Evolutionary conservation across 2,888 invertebrate species (phyloP).

Genomic region (Lasioglossum vierecki): DNA sequence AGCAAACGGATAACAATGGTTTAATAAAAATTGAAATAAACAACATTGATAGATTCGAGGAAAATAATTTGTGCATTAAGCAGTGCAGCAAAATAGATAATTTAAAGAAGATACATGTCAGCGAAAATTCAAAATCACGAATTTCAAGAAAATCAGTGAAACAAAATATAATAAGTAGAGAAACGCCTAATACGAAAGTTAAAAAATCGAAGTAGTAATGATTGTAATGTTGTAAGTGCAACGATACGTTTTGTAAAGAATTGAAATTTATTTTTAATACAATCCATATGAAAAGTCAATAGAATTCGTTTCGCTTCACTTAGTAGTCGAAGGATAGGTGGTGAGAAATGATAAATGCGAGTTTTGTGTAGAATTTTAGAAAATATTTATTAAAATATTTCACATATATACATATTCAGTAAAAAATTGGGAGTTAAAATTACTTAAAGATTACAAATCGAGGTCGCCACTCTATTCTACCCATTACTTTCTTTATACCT

Average conservation of each 20-base stretch:
- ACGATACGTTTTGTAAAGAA: constrained; percentile 21
- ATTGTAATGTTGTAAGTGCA: neutral
- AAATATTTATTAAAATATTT: constrained; percentile 68
- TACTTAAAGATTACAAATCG: constrained; percentile 45
- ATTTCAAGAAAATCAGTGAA: constrained; percentile 22
- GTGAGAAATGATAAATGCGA: neutral
- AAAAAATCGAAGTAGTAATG: constrained; percentile 33
- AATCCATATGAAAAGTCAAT: constrained; percentile 5
- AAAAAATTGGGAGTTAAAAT: constrained; percentile 59
- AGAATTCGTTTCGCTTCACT: neutral
- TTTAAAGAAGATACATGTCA: neutral
- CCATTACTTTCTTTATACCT: constrained; percentile 37
- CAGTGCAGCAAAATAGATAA: constrained; percentile 19
- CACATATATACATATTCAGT: constrained; percentile 63
- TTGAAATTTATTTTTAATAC: constrained; percentile 40
- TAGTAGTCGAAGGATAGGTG: neutral
- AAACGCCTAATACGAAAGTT: constrained; percentile 12
- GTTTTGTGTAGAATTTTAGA: constrained; percentile 37
- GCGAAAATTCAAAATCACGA: constrained; percentile 23
- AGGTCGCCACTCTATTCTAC: constrained; percentile 38
- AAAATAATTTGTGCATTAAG: constrained; percentile 16
- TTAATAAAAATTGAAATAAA: neutral
- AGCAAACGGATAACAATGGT: constrained; percentile 15
- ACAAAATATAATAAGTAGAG: constrained; percentile 9
- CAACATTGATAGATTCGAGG: neutral